Percentiles rank a stretch among this genome's conserved stretches.
phyloP scores from a whole-genome alignment of 2,888 invertebrate species.

The Macrophya annulata region DNA sequence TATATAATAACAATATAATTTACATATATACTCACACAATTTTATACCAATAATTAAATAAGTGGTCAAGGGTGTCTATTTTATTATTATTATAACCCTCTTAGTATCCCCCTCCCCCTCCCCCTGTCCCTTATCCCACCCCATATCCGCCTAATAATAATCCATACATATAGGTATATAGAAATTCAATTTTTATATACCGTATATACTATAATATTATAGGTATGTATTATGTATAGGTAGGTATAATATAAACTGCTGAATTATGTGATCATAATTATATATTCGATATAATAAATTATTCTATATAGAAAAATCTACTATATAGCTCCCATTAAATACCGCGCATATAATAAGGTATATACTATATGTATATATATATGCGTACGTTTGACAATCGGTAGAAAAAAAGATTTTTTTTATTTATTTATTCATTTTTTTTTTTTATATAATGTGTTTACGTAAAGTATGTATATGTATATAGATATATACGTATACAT shows the following conservation, averaged over 20 bases:
- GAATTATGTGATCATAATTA: constrained; percentile 12
- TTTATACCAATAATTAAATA: not conserved
- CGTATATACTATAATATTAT: not conserved
- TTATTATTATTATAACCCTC: not conserved
- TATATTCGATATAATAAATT: not conserved
- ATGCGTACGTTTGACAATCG: not conserved
- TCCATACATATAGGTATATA: not conserved
- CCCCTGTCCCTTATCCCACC: no score
- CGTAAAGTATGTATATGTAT: no score
- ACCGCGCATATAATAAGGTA: no score
- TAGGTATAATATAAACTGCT: not conserved
- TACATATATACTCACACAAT: not conserved
- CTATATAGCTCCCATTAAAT: constrained; percentile 51
- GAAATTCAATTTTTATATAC: not conserved
- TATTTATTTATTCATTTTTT: no score
- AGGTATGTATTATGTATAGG: constrained; percentile 49
- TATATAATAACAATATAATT: not conserved
- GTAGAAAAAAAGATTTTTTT: constrained; percentile 57
- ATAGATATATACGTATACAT: not conserved
- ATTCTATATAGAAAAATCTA: constrained; percentile 3
- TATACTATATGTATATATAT: constrained; percentile 52
- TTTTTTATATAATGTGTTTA: no score
- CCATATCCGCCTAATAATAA: not conserved
- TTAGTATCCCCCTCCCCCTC: not conserved
- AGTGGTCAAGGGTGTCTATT: not conserved